These are phyloP conservation scores for Mythimna albipuncta DNA, from an alignment of 2,888 invertebrate genomes.

Conservation along the genomic window DNA sequence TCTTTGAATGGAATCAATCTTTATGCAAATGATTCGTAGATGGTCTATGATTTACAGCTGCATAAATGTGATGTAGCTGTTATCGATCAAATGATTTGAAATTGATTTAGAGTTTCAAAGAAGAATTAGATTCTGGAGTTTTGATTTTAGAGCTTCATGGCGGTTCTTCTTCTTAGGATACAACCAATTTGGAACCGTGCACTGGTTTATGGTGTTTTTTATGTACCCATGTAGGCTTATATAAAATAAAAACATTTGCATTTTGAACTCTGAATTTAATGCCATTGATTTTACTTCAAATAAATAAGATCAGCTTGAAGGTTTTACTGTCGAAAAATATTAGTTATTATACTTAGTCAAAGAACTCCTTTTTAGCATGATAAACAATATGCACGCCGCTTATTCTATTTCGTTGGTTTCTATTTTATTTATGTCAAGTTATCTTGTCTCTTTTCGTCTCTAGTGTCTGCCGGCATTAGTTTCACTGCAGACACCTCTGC, in stretches of 20 bases:
- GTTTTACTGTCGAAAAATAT: background rate
- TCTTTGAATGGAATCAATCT: conserved; percentile 34
- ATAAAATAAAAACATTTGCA: too few species aligned
- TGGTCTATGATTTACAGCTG: conserved; percentile 17
- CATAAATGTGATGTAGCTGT: conserved; percentile 2
- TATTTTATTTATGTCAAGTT: background rate
- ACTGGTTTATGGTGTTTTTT: too few species aligned
- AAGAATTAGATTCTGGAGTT: background rate
- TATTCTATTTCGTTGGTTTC: background rate
- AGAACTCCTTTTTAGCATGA: background rate
- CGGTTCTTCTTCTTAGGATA: too few species aligned
- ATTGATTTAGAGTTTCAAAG: background rate
- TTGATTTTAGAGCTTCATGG: too few species aligned
- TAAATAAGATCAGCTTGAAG: background rate
- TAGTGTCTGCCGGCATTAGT: background rate
- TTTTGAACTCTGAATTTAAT: background rate
- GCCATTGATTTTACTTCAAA: background rate
- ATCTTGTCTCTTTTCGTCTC: background rate
- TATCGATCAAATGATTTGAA: background rate
- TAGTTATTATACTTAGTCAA: background rate
- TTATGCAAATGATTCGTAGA: conserved; percentile 38
- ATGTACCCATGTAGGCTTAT: too few species aligned
- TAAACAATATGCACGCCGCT: background rate
- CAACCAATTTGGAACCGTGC: too few species aligned
- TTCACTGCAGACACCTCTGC: background rate